Evolutionary conservation across 2,888 invertebrate genomes (phyloP), one percentile per base, ranked within the genome.

Genomic region (Melangyna quadrimaculata): DNA sequence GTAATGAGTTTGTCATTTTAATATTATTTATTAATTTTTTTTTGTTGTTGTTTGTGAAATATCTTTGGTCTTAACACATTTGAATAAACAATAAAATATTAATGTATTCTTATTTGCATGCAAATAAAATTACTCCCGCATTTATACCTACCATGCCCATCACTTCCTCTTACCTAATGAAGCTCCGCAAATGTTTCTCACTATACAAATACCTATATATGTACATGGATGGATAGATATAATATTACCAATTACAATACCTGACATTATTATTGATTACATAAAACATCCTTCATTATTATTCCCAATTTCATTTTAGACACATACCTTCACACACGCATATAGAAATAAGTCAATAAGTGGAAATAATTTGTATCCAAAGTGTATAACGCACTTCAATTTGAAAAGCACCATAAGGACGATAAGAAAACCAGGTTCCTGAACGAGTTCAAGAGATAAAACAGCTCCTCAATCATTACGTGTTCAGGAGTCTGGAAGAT

Each of bases 1-100:
- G 90, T 92, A 90, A 90, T 89, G 89, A 89, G 89, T 89, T 87
- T 86, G 57, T 45, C 22, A 35, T 79, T 75, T 55, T 40, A 51
- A 53, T 29, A 29, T 40, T 9, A 37, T 35, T 48, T 29, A 71
- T 32, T 53, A 24, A 69, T 32, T 9, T 73, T 37, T 29, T 32
- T 32, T 35, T 35, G 27, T 27, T 6, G 27, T 10, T 57, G 7
- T 19, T 57, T 22, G 32, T 35, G 10, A 2, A 5, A 35, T 27
- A 51, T 51, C 22, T n/a, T 29, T 19, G 3, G 17, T 17, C 6
- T 37, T 24, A 59, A 51, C 59, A 48, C 63, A 43, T 27, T 22
- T 32, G 14, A 27, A 78, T 32, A 72, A 57, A 29, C 12, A 57
- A 37, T 27, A 22, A 51, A 53, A 27, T 19, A 29, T 32, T 65